These are phyloP conservation scores for Lytechinus pictus DNA, from an alignment of 35 echinoderm and acorn worm genomes.

Conservation along the genomic window DNA sequence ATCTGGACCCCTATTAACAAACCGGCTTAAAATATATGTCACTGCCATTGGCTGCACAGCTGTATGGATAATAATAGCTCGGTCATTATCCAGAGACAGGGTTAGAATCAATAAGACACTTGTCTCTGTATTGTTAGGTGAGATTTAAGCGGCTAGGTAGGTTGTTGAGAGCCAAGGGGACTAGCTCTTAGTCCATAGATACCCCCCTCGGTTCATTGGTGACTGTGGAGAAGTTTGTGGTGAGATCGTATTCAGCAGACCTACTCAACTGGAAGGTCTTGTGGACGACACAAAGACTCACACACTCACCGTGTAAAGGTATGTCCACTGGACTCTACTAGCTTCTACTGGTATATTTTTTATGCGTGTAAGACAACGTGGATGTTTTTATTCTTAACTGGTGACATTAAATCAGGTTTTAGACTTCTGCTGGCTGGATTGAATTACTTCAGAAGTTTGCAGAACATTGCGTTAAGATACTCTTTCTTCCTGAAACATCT, in stretches of 20 bases:
- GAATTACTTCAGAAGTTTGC: background rate
- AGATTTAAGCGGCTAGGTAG: background rate
- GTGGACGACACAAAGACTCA: background rate
- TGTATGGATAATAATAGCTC: background rate
- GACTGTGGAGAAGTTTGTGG: background rate
- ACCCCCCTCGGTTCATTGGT: background rate
- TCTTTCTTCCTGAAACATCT: too few species aligned
- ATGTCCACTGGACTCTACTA: background rate
- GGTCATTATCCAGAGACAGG: background rate
- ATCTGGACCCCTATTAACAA: background rate
- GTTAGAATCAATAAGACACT: background rate
- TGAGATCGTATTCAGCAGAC: background rate
- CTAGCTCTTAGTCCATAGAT: background rate
- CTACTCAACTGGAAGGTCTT: background rate
- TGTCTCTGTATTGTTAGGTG: background rate
- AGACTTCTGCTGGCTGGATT: background rate
- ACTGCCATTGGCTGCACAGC: background rate
- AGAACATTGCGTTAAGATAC: too few species aligned
- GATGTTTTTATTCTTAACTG: background rate
- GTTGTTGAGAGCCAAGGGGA: background rate
- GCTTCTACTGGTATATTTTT: background rate
- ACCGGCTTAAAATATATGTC: background rate
- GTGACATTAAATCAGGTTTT: background rate
- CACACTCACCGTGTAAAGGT: background rate
- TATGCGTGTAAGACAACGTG: background rate